These are phyloP conservation scores for Hypocryptadius cinnamomeus DNA, from an alignment of 2,113 vertebrate genomes.

Conservation along the genomic window DNA sequence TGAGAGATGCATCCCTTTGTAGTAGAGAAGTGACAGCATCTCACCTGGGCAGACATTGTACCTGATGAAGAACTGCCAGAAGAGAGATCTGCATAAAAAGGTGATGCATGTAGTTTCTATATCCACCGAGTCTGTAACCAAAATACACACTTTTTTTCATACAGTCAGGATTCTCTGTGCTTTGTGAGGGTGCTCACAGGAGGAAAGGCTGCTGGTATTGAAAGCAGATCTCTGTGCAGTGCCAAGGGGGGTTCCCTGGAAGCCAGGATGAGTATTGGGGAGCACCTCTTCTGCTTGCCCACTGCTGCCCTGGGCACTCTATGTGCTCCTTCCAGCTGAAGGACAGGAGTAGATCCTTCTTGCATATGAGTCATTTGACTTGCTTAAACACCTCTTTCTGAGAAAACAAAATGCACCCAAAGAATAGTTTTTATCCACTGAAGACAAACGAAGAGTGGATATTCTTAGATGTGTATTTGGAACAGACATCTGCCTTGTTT, in stretches of 20 bases:
- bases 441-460: neutral
- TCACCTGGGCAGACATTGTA: neutral
- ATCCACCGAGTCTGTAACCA: neutral
- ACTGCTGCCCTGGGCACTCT: neutral
- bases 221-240: neutral
- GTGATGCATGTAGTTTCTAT: neutral
- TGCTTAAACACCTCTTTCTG: neutral
- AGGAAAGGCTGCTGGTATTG: neutral
- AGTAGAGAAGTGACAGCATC: neutral
- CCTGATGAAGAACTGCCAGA: neutral
- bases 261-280: accelerated
- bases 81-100: neutral
- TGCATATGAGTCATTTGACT: neutral
- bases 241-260: neutral
- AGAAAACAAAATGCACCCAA: neutral
- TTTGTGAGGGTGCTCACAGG: neutral
- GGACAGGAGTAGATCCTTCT: neutral
- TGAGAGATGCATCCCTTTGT: neutral
- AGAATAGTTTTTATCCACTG: neutral
- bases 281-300: neutral
- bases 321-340: neutral
- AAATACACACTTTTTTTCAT: neutral
- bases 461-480: neutral
- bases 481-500: neutral
- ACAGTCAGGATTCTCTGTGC: neutral